These are phyloP conservation scores for Microtus pennsylvanicus DNA, from an alignment of 2,113 vertebrate species.

Conservation along the genomic window DNA sequence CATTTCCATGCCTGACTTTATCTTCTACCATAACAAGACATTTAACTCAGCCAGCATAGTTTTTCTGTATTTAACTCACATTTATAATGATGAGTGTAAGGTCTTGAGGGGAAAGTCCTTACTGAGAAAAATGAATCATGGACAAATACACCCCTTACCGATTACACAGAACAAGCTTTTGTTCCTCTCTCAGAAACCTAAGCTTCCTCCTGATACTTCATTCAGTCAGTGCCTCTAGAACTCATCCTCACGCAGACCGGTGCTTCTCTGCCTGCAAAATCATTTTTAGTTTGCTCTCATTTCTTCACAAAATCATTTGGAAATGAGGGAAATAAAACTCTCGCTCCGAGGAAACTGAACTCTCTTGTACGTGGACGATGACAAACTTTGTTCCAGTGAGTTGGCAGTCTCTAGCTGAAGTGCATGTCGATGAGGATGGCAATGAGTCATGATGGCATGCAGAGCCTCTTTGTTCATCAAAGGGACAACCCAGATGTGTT, in stretches of 20 bases:
- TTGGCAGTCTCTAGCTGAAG: slow-evolving; percentile 24
- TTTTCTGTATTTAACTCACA: slow-evolving; percentile 6
- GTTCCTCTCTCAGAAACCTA: neutral
- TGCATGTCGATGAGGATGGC: neutral
- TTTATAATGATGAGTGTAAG: neutral
- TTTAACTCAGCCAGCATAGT: neutral
- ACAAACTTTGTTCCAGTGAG: slow-evolving; percentile 52
- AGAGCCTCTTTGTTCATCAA: slow-evolving; percentile 72
- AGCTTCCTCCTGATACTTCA: neutral
- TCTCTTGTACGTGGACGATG: slow-evolving; percentile 40
- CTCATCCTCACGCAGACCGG: neutral
- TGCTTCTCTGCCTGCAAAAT: slow-evolving; percentile 41
- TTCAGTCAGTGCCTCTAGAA: neutral
- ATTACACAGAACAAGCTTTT: neutral
- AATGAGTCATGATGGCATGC: slow-evolving; percentile 63
- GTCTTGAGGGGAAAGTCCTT: neutral
- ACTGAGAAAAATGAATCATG: slow-evolving; percentile 29
- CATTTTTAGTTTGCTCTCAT: slow-evolving; percentile 49
- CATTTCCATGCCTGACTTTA: neutral
- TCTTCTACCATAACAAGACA: neutral
- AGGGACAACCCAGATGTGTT: slow-evolving; percentile 76
- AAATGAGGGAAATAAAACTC: slow-evolving; percentile 16
- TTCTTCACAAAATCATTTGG: slow-evolving; percentile 52
- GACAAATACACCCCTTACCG: neutral
- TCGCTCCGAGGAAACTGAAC: neutral